Evolutionary conservation across 1,140 invertebrate genomes (phyloP), one percentile per base, ranked within the genome.

Genomic region (Arion vulgaris): DNA sequence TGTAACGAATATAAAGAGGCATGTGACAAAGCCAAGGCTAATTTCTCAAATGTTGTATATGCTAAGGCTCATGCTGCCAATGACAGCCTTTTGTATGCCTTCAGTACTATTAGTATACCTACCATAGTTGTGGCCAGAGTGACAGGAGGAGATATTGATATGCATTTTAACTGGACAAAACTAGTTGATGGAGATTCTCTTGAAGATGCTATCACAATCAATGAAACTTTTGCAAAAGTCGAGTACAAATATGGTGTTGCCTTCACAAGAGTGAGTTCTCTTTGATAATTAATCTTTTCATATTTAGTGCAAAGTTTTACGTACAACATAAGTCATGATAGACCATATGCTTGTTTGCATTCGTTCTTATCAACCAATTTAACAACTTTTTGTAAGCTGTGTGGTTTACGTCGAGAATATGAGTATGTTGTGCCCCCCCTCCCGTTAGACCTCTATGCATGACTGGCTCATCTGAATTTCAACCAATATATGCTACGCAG

Each of bases 181-280:
- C 72, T 87, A 2, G 38, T 85, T 17, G 79, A 68, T n/a, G 23
- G 41, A 26, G 83, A 81, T 34, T 72, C 74, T 17, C 66, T 81
- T 39, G 69, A 74, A 36, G 75, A 74, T 23, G 80, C 84, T 39
- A 83, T 88, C 26, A 83, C 51, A 23, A 26, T 80, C 17, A 73
- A 71, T 62, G 53, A 15, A 28, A 19, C 17, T 19, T 2, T 13
- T 0, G 38, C 68, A 2, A 84, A 81, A 77, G 77, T 86, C 34
- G 19, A 82, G 23, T 86, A 88, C 68, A 80, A 77, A 32, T 88
- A 80, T 86, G 86, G 82, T 34, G 51, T 88, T 38, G 82, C 85
- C 1, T 89, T 89, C 72, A 87, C 86, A 66, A 86, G 83, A 83
- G 87, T 87, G 84, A 81, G 84, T 80, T 39, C 45, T 34, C 7